phyloP scores from a whole-genome alignment of 2,888 invertebrate species.

The Ochlodes sylvanus region DNA sequence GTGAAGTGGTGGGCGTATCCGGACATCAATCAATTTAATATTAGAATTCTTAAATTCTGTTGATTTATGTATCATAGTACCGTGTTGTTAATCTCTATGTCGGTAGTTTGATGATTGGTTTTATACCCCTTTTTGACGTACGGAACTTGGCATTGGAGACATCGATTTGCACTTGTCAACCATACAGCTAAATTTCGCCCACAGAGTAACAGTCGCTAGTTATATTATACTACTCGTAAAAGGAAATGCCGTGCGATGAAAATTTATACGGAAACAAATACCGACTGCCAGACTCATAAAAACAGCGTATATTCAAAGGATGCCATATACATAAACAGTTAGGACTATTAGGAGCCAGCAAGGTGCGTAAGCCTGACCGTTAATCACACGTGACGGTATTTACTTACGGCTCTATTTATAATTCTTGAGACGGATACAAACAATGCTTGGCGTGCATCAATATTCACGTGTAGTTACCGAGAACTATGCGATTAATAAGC shows the following conservation, averaged over 20 bases:
- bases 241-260: too few relatives aligned
- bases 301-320: background rate
- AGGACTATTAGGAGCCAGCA: constrained; percentile 5
- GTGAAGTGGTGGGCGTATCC: background rate
- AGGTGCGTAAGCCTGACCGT: constrained; percentile 27
- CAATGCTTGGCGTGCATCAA: constrained; percentile 24
- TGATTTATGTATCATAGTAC: too few relatives aligned
- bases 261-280: too few relatives aligned
- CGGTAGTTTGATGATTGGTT: too few relatives aligned
- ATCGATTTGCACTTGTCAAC: too few relatives aligned
- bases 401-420: constrained; percentile 35
- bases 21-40: background rate
- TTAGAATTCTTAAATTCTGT: background rate
- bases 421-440: constrained; percentile 32
- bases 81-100: too few relatives aligned
- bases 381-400: constrained; percentile 36
- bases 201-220: too few relatives aligned
- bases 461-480: constrained; percentile 9
- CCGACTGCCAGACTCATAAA: too few relatives aligned
- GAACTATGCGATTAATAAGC: background rate
- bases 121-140: too few relatives aligned
- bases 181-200: too few relatives aligned
- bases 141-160: too few relatives aligned
- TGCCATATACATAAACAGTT: constrained; percentile 32
- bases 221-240: too few relatives aligned